Conservation (phyloP, 2,797 vertebrate genomes). For the Leptoclinus maculatus region DNA sequence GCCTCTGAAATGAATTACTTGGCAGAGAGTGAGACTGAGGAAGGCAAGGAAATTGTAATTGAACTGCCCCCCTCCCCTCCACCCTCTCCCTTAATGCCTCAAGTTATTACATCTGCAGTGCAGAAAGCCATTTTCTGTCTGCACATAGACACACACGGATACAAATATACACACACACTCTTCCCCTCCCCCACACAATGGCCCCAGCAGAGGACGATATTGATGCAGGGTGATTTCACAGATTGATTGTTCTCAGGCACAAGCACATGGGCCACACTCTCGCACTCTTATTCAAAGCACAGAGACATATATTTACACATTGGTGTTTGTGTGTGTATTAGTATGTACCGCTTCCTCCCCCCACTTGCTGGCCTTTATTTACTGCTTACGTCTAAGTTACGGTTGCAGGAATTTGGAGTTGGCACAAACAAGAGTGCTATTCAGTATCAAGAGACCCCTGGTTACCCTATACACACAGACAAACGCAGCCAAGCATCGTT, state of each 20-base stretch:
- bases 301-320: constrained; percentile 32
- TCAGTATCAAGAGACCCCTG: constrained; percentile 72
- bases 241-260: constrained; percentile 68
- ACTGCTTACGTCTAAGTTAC: constrained; percentile 37
- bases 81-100: constrained; percentile 63
- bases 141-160: constrained; percentile 40
- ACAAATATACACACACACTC: constrained; percentile 47
- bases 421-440: constrained; percentile 70
- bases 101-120: constrained; percentile 84
- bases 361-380: constrained; percentile 68
- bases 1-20: constrained; percentile 85
- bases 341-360: constrained; percentile 8
- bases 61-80: constrained; percentile 64
- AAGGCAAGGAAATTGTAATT: constrained; percentile 82
- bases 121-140: constrained; percentile 73
- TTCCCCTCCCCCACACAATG: constrained; percentile 58
- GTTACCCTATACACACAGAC: constrained; percentile 71
- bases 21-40: constrained; percentile 73
- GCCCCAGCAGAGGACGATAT: constrained; percentile 58
- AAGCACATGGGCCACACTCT: constrained; percentile 46
- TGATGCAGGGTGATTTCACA: constrained; percentile 72
- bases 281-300: constrained; percentile 33
- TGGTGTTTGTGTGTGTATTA: constrained; percentile 31
- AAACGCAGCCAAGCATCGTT: constrained; percentile 61
- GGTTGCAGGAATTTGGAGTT: constrained; percentile 45